Base-by-base conservation (phyloP, 1,140 invertebrate genomes). In the Hylaeus anthracinus region DNA sequence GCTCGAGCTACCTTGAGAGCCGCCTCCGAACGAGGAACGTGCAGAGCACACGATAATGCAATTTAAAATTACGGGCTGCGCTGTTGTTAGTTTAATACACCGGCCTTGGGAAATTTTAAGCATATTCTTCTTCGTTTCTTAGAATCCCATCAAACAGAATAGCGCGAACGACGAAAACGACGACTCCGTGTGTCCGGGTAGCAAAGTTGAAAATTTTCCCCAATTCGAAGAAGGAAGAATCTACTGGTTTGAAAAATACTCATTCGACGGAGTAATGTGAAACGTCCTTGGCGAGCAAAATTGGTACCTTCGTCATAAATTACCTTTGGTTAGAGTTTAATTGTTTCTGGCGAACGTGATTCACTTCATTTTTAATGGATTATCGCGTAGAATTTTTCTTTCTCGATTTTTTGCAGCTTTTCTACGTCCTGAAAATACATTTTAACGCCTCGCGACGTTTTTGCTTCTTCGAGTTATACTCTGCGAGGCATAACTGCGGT, bases 1-100 rank as follows among this genome's bases (percentile, higher is more conserved):
- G 70, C 26, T 48, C 58, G 41, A n/a, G 61, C 72, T 82, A 79
- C 79, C 84, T 86, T 85, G 83, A 85, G 64, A 58, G 56, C 43
- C 66, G 60, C 74, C 55, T n/a, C 70, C 69, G 66, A 64, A 72
- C 56, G 71, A 48, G 58, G 48, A 64, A 86, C 73, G 69, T 63
- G 70, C 61, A 1, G 70, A 48, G 55, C 37, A 5, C 67, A 67
- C 72, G 82, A 84, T 80, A 85, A 80, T 84, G 71, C 72, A 69
- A 60, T 84, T 69, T 48, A 10, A 85, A 69, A 65, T 43, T 71
- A 63, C 39, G 75, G 37, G 55, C 14, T 39, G 14, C 48, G 58
- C 15, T 12, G 61, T 55, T 69, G 51, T 48, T 70, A 14, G 43
- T 10, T 67, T 45, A 60, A 43, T 14, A 10, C n/a, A 26, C 39